A percentile compares a stretch with the other conserved stretches of the same genome.
phyloP scores from a whole-genome alignment of 2,113 vertebrate genomes.

The Sinosuthora webbiana region DNA sequence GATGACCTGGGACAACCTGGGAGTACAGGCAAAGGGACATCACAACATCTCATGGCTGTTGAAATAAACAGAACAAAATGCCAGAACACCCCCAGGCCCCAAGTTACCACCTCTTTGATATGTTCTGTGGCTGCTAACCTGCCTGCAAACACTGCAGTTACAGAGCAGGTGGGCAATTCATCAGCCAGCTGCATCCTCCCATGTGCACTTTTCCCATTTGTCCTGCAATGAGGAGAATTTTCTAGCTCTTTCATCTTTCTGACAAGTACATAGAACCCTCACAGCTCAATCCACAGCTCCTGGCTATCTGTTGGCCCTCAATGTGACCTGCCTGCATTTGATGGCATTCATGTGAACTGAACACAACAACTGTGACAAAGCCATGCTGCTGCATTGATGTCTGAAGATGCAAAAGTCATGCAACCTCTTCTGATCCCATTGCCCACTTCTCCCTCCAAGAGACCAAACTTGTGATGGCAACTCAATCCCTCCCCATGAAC shows the following conservation, averaged over 20 bases:
- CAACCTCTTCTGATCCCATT: background rate
- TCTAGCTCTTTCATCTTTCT: background rate
- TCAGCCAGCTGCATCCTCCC: background rate
- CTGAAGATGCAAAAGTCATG: background rate
- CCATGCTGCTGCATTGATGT: background rate
- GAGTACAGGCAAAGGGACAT: background rate
- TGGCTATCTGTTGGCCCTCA: background rate
- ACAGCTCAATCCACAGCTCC: background rate
- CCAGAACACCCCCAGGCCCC: rapidly evolving
- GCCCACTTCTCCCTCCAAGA: background rate
- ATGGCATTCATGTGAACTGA: background rate
- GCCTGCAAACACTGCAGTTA: background rate
- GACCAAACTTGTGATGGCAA: background rate
- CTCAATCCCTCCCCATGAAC: background rate
- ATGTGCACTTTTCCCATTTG: background rate
- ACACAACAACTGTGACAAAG: background rate
- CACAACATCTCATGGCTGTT: background rate
- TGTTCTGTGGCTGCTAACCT: background rate
- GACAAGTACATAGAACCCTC: background rate
- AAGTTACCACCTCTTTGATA: background rate
- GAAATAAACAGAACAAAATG: background rate
- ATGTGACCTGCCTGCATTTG: background rate
- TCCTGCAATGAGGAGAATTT: background rate
- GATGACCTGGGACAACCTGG: background rate
- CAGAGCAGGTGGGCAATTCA: background rate